Base-by-base conservation (phyloP, 2,797 vertebrate species). In the Borostomias antarcticus region DNA sequence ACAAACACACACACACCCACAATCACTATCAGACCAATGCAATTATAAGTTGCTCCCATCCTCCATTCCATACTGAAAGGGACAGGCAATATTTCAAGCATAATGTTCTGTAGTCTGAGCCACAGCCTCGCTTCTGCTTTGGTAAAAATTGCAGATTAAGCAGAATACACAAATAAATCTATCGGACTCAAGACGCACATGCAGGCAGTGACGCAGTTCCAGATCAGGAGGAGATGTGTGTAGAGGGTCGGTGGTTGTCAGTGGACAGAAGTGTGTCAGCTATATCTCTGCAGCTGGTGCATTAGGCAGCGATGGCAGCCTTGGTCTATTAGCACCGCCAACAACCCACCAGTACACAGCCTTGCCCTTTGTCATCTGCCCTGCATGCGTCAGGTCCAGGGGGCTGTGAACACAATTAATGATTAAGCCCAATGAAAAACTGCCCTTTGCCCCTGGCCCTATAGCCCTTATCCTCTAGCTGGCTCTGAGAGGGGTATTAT, bases 301-400 rank as follows among this genome's bases (percentile, higher is more conserved):
- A 17, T 21, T 9, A n/a, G 30, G 8, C 7, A 25, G 64, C 11
- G 19, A 75, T 17, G 23, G 43, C 68, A 64, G 9, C n/a, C 10
- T 9, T 50, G 48, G 9, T n/a, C 50, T 30, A 60, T 37, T 58
- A 48, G 54, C 61, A 72, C 19, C 15, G 28, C 45, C 51, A 45
- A 37, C 58, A 52, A 17, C 9, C 58, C 30, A 77, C 51, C 65
- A 43, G 35, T 11, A 43, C 70, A 69, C 74, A 82, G 50, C 62
- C 73, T 79, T 86, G 83, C 62, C 86, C 86, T 88, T 85, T 86
- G 84, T 50, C 83, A 66, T 87, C 77, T 85, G 69, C 32, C 25
- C 45, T 3, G 73, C 68, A 68, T 70, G 59, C 65, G 75, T 32
- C 56, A 52, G 40, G 69, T 62, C 11, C 57, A 77, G 66, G 64